phyloP scores from a whole-genome alignment of 2,888 invertebrate genomes.

The Myopa tessellatipennis region DNA sequence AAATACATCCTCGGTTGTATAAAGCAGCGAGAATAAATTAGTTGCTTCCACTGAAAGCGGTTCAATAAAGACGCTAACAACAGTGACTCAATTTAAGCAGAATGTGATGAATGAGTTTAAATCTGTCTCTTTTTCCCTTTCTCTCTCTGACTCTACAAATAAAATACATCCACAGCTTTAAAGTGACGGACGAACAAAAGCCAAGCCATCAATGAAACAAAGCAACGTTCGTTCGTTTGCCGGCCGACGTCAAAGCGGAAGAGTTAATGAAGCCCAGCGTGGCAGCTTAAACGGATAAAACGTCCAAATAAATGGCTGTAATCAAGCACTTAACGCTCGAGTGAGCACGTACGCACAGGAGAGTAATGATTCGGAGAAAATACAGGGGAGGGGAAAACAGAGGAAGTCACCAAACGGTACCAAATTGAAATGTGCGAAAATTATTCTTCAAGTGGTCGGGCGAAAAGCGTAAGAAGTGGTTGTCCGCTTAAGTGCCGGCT shows the following conservation, averaged over 20 bases:
- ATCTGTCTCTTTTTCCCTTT: not conserved
- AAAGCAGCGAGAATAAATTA: not conserved
- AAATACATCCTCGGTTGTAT: not conserved
- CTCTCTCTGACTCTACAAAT: no score
- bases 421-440: conserved; percentile 20
- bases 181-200: not conserved
- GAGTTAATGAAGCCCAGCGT: conserved; percentile 29
- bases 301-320: conserved; percentile 57
- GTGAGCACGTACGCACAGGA: conserved; percentile 47
- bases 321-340: conserved; percentile 64
- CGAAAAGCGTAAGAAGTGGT: conserved; percentile 3
- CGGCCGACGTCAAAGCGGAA: not conserved
- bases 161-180: not conserved
- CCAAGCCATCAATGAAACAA: not conserved
- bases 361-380: not conserved
- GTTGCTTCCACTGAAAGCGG: not conserved
- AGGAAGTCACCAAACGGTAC: conserved; percentile 23
- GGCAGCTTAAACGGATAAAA: conserved; percentile 30
- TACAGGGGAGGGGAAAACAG: not conserved
- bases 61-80: conserved; percentile 4
- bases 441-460: conserved; percentile 1
- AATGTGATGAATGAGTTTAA: conserved; percentile 20
- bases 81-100: not conserved
- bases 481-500: not conserved
- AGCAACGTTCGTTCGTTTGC: not conserved